Evolutionary conservation across 1,140 invertebrate genomes (phyloP).

Genomic region (Ostrea edulis): DNA sequence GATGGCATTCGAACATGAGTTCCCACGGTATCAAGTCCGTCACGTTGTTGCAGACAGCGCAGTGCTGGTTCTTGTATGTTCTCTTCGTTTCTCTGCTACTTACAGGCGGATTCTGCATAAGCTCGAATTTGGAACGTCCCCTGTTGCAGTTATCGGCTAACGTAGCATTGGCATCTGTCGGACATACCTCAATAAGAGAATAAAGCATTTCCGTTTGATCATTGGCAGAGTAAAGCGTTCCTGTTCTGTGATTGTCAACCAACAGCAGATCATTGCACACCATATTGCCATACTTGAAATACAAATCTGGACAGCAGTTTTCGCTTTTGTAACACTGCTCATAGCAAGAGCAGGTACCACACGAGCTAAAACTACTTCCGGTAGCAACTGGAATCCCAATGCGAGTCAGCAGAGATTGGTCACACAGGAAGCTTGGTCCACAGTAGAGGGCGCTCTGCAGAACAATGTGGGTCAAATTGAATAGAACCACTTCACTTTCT

Average conservation of each 20-base stretch:
- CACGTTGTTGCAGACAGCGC: not conserved
- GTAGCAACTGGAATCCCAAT: not conserved
- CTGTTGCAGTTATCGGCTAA: not conserved
- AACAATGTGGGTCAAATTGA: not conserved
- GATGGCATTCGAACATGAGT: not conserved
- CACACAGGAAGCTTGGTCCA: not conserved
- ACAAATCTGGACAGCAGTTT: not conserved
- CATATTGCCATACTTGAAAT: slow-evolving; percentile 15
- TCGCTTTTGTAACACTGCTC: not conserved
- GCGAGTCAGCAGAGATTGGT: not conserved
- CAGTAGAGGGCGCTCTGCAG: not conserved
- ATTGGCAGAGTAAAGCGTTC: not conserved
- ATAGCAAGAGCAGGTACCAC: not conserved
- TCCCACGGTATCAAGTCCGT: not conserved
- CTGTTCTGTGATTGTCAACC: too few relatives aligned
- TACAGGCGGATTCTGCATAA: not conserved
- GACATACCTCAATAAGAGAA: not conserved
- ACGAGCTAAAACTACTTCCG: not conserved
- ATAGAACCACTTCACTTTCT: not conserved
- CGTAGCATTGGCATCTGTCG: not conserved
- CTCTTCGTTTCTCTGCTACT: not conserved
- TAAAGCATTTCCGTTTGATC: not conserved
- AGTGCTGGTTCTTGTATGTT: not conserved
- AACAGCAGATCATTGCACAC: not conserved
- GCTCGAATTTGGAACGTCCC: not conserved